A percentile compares a stretch with the other conserved stretches of the same genome.
These are phyloP conservation scores for Corythaeola cristata DNA, from an alignment of 2,113 vertebrate genomes.

Conservation along the genomic window DNA sequence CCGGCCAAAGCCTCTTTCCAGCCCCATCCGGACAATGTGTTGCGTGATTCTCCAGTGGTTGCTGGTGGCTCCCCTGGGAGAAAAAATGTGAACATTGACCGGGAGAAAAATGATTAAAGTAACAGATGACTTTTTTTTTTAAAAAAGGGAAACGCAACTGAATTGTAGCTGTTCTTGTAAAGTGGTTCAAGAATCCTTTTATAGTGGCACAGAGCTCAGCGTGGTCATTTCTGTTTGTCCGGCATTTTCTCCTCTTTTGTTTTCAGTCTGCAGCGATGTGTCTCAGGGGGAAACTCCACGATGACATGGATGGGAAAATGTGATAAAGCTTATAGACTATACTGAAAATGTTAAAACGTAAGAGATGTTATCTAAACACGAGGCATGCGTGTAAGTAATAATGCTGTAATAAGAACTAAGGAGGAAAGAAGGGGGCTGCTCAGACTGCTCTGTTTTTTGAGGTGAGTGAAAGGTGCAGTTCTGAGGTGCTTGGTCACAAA, in stretches of 20 bases:
- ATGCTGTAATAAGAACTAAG: not conserved
- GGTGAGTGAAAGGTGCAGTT: not conserved
- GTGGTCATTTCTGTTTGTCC: not conserved
- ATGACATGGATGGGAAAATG: fast-evolving
- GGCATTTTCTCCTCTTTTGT: not conserved
- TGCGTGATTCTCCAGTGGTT: not conserved
- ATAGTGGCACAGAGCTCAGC: not conserved
- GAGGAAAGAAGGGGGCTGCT: not conserved
- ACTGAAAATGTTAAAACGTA: fast-evolving
- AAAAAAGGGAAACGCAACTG: not conserved
- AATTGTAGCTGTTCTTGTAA: not conserved
- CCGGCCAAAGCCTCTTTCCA: not conserved
- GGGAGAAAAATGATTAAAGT: conserved; percentile 78
- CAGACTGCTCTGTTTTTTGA: not conserved
- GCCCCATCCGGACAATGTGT: not conserved
- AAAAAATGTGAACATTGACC: conserved; percentile 60
- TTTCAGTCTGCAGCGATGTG: not conserved
- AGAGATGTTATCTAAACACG: not conserved
- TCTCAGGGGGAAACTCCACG: not conserved
- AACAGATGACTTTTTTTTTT: not conserved
- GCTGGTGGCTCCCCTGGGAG: conserved; percentile 50
- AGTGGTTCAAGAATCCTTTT: not conserved
- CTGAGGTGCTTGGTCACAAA: not conserved
- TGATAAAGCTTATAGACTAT: not conserved
- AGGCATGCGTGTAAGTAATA: not conserved